Percentiles rank a stretch among this genome's conserved stretches.
These are phyloP conservation scores for Campopleginae sp. DNA, from an alignment of 2,888 invertebrate genomes.

Conservation along the genomic window DNA sequence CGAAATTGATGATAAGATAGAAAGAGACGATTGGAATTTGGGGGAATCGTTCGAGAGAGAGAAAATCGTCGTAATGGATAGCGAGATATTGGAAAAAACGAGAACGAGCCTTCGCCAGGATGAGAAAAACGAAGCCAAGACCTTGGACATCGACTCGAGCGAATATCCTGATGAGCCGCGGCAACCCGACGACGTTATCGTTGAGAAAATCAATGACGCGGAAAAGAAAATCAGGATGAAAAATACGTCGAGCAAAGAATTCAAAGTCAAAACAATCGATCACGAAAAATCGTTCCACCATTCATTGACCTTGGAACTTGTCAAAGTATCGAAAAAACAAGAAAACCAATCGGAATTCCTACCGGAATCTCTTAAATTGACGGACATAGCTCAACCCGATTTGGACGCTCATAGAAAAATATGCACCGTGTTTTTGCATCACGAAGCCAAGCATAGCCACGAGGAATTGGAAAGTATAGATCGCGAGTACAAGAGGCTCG, in stretches of 20 bases:
- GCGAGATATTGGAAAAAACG: conserved; percentile 1
- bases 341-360: conserved; percentile 43
- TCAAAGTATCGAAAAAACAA: conserved; percentile 34
- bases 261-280: background rate
- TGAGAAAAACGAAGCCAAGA: conserved; percentile 58
- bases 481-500: conserved; percentile 5
- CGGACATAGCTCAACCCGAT: conserved; percentile 40
- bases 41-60: conserved; percentile 42
- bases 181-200: background rate
- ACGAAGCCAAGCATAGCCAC: conserved; percentile 57
- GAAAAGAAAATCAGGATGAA: background rate
- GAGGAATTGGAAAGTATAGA: conserved; percentile 34
- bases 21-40: conserved; percentile 58
- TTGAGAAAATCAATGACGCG: conserved; percentile 26
- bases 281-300: conserved; percentile 18
- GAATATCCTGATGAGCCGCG: background rate
- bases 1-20: conserved; percentile 42
- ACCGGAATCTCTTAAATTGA: conserved; percentile 45
- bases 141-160: conserved; percentile 24
- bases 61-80: conserved; percentile 16
- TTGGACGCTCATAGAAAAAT: conserved; percentile 40
- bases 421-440: conserved; percentile 60
- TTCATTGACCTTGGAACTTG: background rate
- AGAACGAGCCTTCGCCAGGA: conserved; percentile 23
- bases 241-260: background rate